Percentiles rank a stretch among this genome's conserved stretches.
Conservation (phyloP, 1,140 invertebrate species). For the Cephus cinctus region DNA sequence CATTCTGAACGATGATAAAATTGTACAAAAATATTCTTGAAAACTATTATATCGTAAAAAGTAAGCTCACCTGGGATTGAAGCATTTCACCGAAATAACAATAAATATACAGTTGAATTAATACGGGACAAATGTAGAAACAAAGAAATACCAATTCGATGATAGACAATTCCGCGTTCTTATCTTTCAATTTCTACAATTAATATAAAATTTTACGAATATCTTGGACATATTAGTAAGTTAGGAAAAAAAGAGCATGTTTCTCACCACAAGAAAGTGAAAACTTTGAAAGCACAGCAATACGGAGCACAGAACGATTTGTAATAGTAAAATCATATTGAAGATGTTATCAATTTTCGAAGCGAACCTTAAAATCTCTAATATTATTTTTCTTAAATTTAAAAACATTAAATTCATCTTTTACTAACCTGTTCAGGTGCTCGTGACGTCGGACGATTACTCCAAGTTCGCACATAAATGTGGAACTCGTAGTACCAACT, state of each 20-base stretch:
- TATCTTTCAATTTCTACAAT: too few relatives aligned
- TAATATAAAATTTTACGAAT: too few relatives aligned
- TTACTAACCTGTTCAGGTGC: conserved; percentile 22
- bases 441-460: conserved; percentile 18
- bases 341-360: conserved; percentile 45
- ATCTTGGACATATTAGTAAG: too few relatives aligned
- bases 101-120: conserved; percentile 5
- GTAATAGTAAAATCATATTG: conserved; percentile 43
- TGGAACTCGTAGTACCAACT: too few relatives aligned
- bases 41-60: neutral
- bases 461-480: neutral
- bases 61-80: conserved; percentile 1
- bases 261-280: conserved; percentile 44
- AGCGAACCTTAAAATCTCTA: conserved; percentile 35
- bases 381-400: conserved; percentile 46
- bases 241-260: too few relatives aligned
- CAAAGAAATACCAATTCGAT: too few relatives aligned
- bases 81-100: conserved; percentile 9
- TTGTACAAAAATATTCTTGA: neutral
- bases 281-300: conserved; percentile 54
- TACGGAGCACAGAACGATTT: conserved; percentile 49
- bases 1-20: conserved; percentile 25
- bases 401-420: conserved; percentile 33
- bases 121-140: too few relatives aligned
- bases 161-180: too few relatives aligned